Evolutionary conservation across 2,797 vertebrate genomes (phyloP).

Genomic region (Dendrocincla fuliginosa): DNA sequence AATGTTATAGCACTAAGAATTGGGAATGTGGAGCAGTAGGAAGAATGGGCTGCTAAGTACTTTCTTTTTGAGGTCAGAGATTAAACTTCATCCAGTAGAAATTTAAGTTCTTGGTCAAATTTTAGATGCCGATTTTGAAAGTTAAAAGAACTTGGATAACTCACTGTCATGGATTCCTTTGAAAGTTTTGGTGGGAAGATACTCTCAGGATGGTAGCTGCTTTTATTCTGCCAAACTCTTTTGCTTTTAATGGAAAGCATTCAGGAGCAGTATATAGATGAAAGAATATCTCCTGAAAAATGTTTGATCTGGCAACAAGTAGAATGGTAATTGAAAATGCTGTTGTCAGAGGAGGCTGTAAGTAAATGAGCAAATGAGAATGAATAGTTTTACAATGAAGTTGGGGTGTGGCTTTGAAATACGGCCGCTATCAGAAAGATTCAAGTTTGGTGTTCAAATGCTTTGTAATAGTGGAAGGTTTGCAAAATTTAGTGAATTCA

Average conservation of each 20-base stretch:
- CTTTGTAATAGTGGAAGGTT: background rate
- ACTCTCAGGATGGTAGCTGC: background rate
- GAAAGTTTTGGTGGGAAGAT: background rate
- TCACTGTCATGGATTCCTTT: background rate
- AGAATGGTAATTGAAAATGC: background rate
- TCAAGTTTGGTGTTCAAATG: background rate
- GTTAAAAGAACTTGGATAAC: background rate
- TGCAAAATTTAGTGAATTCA: background rate
- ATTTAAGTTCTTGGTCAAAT: background rate
- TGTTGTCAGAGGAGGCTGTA: background rate
- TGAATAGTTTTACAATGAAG: background rate
- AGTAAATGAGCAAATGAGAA: background rate
- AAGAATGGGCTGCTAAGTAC: background rate
- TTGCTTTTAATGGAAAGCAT: background rate
- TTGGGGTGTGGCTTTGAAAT: background rate
- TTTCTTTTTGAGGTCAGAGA: too few relatives aligned
- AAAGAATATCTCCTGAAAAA: background rate
- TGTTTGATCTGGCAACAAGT: background rate
- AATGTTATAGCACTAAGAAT: background rate
- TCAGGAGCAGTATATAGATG: background rate
- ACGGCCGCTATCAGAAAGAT: background rate
- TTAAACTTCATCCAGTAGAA: background rate
- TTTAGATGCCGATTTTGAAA: background rate
- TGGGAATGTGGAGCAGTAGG: background rate
- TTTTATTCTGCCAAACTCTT: background rate